Evolutionary conservation across 2,797 vertebrate genomes (phyloP).

Genomic region (Ceryle rudis): DNA sequence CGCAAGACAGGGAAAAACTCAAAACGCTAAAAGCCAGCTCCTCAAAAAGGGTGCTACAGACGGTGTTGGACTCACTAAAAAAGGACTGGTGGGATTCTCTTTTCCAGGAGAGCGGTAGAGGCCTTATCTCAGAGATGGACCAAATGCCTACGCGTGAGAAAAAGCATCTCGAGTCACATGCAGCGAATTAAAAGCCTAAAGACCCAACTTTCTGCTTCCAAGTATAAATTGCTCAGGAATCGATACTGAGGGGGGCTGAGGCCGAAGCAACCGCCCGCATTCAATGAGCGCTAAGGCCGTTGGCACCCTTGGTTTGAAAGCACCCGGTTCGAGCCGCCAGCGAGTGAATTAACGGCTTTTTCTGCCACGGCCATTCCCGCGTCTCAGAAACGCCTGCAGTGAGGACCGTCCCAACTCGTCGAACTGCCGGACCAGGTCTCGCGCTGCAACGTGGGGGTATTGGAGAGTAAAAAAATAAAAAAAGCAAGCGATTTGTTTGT

Average conservation of each 20-base stretch:
- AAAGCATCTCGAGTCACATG: not conserved
- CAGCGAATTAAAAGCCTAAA: rapidly evolving
- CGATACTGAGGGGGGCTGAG: not conserved
- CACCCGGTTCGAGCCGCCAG: not conserved
- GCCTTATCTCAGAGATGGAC: not conserved
- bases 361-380: not conserved
- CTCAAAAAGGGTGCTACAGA: not conserved
- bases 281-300: not conserved
- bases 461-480: not conserved
- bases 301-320: rapidly evolving
- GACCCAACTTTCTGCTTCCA: not conserved
- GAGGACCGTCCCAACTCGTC: rapidly evolving
- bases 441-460: rapidly evolving
- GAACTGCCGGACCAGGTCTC: not conserved
- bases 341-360: not conserved
- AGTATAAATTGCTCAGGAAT: not conserved
- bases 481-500: not conserved
- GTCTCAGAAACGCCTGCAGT: not conserved
- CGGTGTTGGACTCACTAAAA: not conserved
- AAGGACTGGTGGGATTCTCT: not conserved
- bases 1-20: not conserved
- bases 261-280: rapidly evolving
- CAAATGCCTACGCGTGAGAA: not conserved
- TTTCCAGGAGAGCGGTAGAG: not conserved
- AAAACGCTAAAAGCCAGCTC: not conserved